A percentile compares a stretch with the other conserved stretches of the same genome.
Conservation (phyloP, 2,888 invertebrate species). For the Orthonychiurus folsomi region DNA sequence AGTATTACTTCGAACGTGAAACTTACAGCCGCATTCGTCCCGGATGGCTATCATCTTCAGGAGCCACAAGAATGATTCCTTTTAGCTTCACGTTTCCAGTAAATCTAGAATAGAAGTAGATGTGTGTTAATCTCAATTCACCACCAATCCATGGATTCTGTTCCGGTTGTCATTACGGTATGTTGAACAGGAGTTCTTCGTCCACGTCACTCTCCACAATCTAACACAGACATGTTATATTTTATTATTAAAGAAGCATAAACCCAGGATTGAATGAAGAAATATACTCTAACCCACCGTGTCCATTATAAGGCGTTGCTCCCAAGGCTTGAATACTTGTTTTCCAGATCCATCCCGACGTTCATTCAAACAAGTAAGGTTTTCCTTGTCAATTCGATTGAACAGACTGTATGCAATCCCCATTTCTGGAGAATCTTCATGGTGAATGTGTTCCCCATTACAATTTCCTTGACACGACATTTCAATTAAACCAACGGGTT, state of each 20-base stretch:
- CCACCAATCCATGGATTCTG: no score
- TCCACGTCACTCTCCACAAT: conserved; percentile 94
- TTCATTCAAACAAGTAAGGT: conserved; percentile 87
- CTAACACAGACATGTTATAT: conserved; percentile 49
- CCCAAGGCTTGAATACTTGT: conserved; percentile 85
- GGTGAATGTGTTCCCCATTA: conserved; percentile 54
- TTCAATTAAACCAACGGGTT: no score
- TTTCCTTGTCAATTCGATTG: conserved; percentile 76
- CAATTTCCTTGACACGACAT: conserved; percentile 48
- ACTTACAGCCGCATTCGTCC: conserved; percentile 74
- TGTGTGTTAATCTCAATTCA: no score
- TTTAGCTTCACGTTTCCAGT: conserved; percentile 91
- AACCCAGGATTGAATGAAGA: background rate
- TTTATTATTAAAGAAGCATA: background rate
- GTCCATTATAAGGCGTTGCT: conserved; percentile 65
- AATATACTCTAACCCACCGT: conserved; percentile 53
- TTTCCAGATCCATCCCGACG: conserved; percentile 74
- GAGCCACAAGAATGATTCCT: conserved; percentile 85
- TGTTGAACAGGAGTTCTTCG: conserved; percentile 89
- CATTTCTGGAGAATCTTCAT: conserved; percentile 56
- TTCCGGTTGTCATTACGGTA: no score
- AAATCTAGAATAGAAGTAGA: no score
- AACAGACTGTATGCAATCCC: conserved; percentile 75
- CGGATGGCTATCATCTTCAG: conserved; percentile 76
- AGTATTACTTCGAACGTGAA: no score